phyloP scores from a whole-genome alignment of 1,140 invertebrate species.

The Triops longicaudatus region DNA sequence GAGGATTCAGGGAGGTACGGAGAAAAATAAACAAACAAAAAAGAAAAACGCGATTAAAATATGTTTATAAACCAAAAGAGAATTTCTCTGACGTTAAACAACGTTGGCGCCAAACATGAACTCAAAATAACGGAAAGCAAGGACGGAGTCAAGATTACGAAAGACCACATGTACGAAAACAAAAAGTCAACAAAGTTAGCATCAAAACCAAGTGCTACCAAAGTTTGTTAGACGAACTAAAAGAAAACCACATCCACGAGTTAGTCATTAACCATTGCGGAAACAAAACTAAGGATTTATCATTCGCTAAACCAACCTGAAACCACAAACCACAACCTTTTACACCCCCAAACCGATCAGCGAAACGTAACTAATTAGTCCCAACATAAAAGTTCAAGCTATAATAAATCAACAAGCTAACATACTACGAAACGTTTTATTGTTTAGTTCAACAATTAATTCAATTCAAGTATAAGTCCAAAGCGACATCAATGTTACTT shows the following conservation, averaged over 20 bases:
- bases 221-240: not conserved
- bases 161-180: not conserved
- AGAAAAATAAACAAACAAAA: constrained; percentile 10
- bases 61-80: not conserved
- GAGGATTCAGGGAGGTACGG: not conserved
- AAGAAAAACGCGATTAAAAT: constrained; percentile 8
- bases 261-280: not conserved
- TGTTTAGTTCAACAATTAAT: not conserved
- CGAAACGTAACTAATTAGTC: not conserved
- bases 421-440: not conserved
- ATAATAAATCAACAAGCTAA: not conserved
- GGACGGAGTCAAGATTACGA: not conserved
- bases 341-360: not conserved
- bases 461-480: not conserved
- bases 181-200: not conserved
- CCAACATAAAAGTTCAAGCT: not conserved
- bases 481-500: not conserved
- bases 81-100: not conserved
- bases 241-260: not conserved
- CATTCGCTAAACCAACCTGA: no score
- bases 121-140: not conserved
- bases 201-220: not conserved
- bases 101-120: constrained; percentile 8
- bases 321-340: no score
- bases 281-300: not conserved